Percentiles rank a stretch among this genome's conserved stretches.
These are phyloP conservation scores for Agrilus cyanescens DNA, from an alignment of 2,888 invertebrate species.

Conservation along the genomic window DNA sequence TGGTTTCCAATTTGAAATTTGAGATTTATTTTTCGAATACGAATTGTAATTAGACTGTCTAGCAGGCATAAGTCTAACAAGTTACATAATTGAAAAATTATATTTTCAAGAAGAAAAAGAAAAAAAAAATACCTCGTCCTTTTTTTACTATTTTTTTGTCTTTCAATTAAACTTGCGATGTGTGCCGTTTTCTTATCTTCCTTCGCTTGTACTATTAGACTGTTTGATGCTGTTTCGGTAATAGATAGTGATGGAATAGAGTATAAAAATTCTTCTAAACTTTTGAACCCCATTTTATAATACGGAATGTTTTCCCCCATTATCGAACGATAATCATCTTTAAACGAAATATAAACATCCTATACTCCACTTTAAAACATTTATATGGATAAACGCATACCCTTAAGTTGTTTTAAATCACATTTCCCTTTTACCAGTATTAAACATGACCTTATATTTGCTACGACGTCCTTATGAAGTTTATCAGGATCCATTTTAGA, in stretches of 20 bases:
- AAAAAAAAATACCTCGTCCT: conserved; percentile 8
- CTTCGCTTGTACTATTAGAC: conserved; percentile 44
- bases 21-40: background rate
- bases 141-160: conserved; percentile 27
- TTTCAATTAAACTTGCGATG: conserved; percentile 37
- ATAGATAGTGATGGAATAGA: conserved; percentile 34
- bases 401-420: conserved; percentile 21
- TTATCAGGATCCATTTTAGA: conserved; percentile 21
- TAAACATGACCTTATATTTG: conserved; percentile 22
- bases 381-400: conserved; percentile 18
- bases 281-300: conserved; percentile 44
- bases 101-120: too few species aligned
- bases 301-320: conserved; percentile 54
- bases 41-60: background rate
- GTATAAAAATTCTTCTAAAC: conserved; percentile 46
- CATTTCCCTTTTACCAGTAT: conserved; percentile 24
- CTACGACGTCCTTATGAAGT: conserved; percentile 18
- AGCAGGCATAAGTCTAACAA: background rate
- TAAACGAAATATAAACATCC: conserved; percentile 15
- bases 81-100: too few species aligned
- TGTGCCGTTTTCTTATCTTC: conserved; percentile 48
- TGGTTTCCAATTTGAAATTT: conserved; percentile 20
- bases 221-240: conserved; percentile 44
- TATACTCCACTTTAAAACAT: background rate
- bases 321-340: conserved; percentile 50